Evolutionary conservation across 1,140 invertebrate genomes (phyloP).

Genomic region (Mycetomoellerius zeteki): DNA sequence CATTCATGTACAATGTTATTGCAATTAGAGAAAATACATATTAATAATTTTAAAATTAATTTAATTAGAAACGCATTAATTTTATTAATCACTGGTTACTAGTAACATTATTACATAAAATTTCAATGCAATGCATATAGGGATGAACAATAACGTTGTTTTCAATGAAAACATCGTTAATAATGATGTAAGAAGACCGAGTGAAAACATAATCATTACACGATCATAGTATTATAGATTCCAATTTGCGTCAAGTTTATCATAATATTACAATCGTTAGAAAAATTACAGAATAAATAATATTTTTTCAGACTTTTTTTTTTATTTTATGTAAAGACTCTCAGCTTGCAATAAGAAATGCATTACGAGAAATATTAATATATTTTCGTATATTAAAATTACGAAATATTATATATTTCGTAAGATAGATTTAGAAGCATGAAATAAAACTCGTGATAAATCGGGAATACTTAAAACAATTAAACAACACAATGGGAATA

Average conservation of each 20-base stretch:
- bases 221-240: background rate
- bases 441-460: background rate
- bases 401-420: constrained; percentile 12
- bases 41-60: background rate
- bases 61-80: background rate
- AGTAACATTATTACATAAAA: background rate
- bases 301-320: background rate
- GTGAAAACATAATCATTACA: constrained; percentile 13
- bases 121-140: background rate
- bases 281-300: background rate
- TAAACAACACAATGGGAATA: constrained; percentile 28
- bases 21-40: background rate
- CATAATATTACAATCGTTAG: background rate
- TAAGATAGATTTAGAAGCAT: background rate
- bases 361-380: too few relatives aligned
- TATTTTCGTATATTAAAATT: too few relatives aligned
- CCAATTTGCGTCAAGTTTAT: background rate
- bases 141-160: background rate
- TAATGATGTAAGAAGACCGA: background rate
- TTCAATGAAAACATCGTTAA: background rate
- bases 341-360: background rate
- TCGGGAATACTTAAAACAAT: constrained; percentile 37
- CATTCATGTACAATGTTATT: background rate
- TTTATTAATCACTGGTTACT: background rate
- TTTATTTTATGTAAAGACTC: background rate